Percentiles rank a stretch among this genome's conserved stretches.
These are phyloP conservation scores for Cyprinella venusta DNA, from an alignment of 2,797 vertebrate species.

Conservation along the genomic window DNA sequence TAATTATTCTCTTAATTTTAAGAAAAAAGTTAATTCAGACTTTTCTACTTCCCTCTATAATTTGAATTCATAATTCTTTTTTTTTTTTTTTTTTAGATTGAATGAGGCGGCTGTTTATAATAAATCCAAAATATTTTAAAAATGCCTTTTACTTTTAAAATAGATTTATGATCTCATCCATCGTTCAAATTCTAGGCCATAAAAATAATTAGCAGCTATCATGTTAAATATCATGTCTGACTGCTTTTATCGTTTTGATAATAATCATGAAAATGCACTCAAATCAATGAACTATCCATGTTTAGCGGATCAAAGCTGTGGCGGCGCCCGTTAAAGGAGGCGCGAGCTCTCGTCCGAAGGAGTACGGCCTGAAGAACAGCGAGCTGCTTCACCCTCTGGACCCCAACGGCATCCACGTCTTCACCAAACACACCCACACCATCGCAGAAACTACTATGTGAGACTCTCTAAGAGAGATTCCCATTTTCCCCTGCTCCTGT, in stretches of 20 bases:
- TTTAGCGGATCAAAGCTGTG: conserved; percentile 92
- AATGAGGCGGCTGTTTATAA: neutral
- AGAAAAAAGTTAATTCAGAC: too few species aligned
- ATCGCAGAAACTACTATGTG: conserved; percentile 99
- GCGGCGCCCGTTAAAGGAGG: conserved; percentile 88
- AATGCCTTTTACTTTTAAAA: neutral
- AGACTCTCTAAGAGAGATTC: conserved; percentile 81
- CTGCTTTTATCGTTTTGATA: neutral
- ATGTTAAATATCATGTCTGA: neutral
- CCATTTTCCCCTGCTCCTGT: conserved; percentile 63
- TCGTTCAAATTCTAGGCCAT: neutral
- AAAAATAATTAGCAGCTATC: neutral
- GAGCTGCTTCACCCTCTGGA: conserved; percentile 88
- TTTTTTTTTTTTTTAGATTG: neutral
- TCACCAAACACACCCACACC: conserved; percentile 93
- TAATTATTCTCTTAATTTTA: neutral
- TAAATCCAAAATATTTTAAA: neutral
- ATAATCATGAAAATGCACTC: neutral
- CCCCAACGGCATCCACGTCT: conserved; percentile 84
- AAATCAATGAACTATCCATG: neutral
- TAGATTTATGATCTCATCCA: neutral
- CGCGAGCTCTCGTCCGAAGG: conserved; percentile 84
- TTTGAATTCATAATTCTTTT: neutral
- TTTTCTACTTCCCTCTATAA: neutral
- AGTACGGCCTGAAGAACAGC: conserved; percentile 80